Evolutionary conservation across 2,797 vertebrate species (phyloP).

Genomic region (Picus viridis): DNA sequence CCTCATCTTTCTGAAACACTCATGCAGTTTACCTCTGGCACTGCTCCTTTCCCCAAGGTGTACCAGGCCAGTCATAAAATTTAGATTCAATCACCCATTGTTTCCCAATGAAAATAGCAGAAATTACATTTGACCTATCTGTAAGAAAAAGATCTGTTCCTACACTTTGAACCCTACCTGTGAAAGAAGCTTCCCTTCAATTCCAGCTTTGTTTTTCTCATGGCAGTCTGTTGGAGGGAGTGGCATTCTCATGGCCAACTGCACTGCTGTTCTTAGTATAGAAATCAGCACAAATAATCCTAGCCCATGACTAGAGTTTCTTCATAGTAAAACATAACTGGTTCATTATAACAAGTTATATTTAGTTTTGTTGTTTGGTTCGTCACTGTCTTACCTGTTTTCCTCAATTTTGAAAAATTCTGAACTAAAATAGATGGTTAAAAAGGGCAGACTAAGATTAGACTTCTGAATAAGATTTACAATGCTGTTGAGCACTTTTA

Average conservation of each 20-base stretch:
- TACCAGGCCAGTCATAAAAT: neutral
- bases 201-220: neutral
- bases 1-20: neutral
- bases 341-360: neutral
- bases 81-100: neutral
- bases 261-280: too few relatives aligned
- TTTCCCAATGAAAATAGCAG: neutral
- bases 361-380: neutral
- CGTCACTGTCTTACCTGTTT: neutral
- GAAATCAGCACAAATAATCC: neutral
- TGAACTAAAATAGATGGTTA: neutral
- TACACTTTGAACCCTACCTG: neutral
- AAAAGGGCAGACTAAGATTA: neutral
- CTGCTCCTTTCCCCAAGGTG: neutral
- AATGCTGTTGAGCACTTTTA: neutral
- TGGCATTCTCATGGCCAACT: neutral
- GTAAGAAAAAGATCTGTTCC: neutral
- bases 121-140: neutral
- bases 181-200: neutral
- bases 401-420: neutral
- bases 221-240: accelerated
- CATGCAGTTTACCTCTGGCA: neutral
- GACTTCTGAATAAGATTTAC: neutral
- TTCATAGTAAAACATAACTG: neutral
- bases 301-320: neutral